A percentile compares a stretch with the other conserved stretches of the same genome.
Evolutionary conservation across 2,888 invertebrate genomes (phyloP).

Genomic region (Hydriomena furcata): DNA sequence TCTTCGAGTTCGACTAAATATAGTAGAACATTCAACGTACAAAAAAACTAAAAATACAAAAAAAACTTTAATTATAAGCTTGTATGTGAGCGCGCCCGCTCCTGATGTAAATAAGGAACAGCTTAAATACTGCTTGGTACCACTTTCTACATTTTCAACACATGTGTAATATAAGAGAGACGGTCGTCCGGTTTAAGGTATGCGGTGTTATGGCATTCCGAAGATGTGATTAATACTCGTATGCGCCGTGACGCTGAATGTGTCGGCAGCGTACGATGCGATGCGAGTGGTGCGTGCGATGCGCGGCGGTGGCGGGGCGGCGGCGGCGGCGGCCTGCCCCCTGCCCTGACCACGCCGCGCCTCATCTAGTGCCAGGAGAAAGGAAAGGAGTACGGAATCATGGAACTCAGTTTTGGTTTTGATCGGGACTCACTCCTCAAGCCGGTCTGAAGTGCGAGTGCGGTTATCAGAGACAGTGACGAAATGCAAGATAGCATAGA

Average conservation of each 20-base stretch:
- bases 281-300: not conserved
- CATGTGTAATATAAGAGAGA: slow-evolving; percentile 62
- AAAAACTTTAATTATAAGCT: slow-evolving; percentile 62
- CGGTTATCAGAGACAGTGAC: slow-evolving; percentile 38
- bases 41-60: slow-evolving; percentile 47
- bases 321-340: not conserved
- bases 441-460: slow-evolving; percentile 31
- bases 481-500: slow-evolving; percentile 24
- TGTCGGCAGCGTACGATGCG: too few relatives aligned
- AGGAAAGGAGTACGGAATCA: not conserved
- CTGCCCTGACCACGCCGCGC: not conserved
- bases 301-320: slow-evolving; percentile 6
- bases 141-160: slow-evolving; percentile 71
- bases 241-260: slow-evolving; percentile 16
- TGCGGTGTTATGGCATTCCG: slow-evolving; percentile 24
- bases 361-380: not conserved
- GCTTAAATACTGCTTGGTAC: slow-evolving; percentile 69
- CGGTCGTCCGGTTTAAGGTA: slow-evolving; percentile 45
- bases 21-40: slow-evolving; percentile 37
- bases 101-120: slow-evolving; percentile 67
- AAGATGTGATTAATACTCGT: slow-evolving; percentile 27
- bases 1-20: slow-evolving; percentile 41
- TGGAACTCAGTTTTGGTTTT: slow-evolving; percentile 28
- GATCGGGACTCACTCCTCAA: slow-evolving; percentile 27
- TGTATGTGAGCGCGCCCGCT: slow-evolving; percentile 58